Evolutionary conservation across 2,797 vertebrate species (phyloP).

Genomic region (Ara ararauna): DNA sequence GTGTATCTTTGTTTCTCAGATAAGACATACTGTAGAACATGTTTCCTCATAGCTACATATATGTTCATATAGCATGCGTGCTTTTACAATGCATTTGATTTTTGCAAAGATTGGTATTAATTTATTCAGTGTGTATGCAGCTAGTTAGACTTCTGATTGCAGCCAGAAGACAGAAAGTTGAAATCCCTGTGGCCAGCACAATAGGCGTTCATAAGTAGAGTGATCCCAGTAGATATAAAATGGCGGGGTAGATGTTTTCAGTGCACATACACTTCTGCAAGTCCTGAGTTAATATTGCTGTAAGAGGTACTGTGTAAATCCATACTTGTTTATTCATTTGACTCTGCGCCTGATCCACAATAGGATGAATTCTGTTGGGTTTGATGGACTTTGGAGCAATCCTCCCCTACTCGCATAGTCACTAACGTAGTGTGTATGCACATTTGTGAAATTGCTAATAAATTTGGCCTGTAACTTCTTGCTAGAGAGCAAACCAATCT

Average conservation of each 20-base stretch:
- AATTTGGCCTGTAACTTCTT: background rate
- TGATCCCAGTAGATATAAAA: background rate
- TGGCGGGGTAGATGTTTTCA: background rate
- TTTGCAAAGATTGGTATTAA: background rate
- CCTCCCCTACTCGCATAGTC: background rate
- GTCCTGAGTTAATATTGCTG: background rate
- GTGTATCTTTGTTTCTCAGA: background rate
- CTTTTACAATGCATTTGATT: background rate
- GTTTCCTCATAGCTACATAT: background rate
- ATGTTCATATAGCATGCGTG: background rate
- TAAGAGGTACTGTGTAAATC: background rate
- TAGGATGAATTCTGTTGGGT: background rate
- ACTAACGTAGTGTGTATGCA: fast-evolving
- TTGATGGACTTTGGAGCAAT: background rate
- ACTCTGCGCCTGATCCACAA: background rate
- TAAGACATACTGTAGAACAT: fast-evolving
- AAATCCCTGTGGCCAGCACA: background rate
- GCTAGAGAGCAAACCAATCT: background rate
- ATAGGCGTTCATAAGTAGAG: background rate
- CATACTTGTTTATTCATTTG: background rate
- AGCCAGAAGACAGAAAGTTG: conserved; percentile 34
- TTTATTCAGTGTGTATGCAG: background rate
- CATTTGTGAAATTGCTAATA: background rate
- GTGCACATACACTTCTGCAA: background rate
- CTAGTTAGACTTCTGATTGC: background rate